Conservation (phyloP, 2,797 vertebrate genomes). For the Epinephelus malabaricus region DNA sequence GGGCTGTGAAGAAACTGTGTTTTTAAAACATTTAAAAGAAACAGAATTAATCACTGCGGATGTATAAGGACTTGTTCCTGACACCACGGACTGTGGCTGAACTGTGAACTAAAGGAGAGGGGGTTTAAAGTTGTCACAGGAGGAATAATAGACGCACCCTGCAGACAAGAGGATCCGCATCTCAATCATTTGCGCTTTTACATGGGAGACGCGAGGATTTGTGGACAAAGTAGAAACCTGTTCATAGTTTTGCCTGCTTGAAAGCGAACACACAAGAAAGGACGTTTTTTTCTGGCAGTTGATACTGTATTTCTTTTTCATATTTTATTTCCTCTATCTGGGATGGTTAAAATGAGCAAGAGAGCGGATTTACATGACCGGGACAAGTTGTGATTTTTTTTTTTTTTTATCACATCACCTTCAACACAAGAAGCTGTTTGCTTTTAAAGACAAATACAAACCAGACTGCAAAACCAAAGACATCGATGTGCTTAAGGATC, state of each 20-base stretch:
- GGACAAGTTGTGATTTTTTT: constrained; percentile 76
- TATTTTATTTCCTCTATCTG: constrained; percentile 15
- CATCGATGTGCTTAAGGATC: constrained; percentile 70
- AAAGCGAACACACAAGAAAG: not conserved
- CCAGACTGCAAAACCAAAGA: constrained; percentile 86
- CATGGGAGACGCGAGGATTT: constrained; percentile 62
- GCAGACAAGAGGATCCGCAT: constrained; percentile 74
- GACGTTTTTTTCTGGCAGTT: constrained; percentile 25
- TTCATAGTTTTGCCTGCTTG: constrained; percentile 21
- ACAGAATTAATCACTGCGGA: constrained; percentile 48
- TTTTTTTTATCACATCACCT: not conserved
- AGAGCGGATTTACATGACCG: constrained; percentile 73
- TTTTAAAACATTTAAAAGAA: constrained; percentile 11
- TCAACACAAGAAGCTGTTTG: constrained; percentile 56
- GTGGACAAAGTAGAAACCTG: constrained; percentile 43
- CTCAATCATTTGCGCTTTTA: constrained; percentile 48
- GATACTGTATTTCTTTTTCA: constrained; percentile 15
- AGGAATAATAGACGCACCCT: constrained; percentile 70
- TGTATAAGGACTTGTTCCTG: constrained; percentile 58
- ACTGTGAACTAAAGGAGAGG: constrained; percentile 53
- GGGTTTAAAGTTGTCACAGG: constrained; percentile 72
- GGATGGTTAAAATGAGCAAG: constrained; percentile 67
- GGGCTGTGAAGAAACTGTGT: constrained; percentile 37
- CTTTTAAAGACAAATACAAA: constrained; percentile 41
- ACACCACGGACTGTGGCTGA: constrained; percentile 41